Evolutionary conservation across 2,888 invertebrate genomes (phyloP).

Genomic region (Drosophila falleni): DNA sequence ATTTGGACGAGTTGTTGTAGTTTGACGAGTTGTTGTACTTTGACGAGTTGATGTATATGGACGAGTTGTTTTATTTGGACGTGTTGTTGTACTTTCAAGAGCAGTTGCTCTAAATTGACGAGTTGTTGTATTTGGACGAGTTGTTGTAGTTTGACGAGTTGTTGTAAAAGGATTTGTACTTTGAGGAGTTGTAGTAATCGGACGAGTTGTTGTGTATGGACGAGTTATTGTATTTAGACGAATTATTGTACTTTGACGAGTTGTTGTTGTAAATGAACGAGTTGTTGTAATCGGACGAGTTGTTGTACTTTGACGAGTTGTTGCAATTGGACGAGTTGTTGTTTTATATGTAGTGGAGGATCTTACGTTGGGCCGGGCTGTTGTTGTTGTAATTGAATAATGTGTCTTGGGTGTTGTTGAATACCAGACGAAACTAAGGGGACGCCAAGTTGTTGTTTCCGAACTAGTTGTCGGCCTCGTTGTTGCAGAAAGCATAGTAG

Average conservation of each 20-base stretch:
- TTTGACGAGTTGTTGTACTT: slow-evolving; percentile 16
- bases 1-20: slow-evolving; percentile 2
- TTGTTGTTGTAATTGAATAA: slow-evolving; percentile 10
- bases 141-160: slow-evolving; percentile 9
- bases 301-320: slow-evolving; percentile 16
- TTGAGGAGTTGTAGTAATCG: neutral
- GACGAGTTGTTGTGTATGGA: slow-evolving; percentile 15
- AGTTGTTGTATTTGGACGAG: neutral
- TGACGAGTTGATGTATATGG: slow-evolving; percentile 9
- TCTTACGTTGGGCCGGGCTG: slow-evolving; percentile 7
- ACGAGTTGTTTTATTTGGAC: slow-evolving; percentile 17
- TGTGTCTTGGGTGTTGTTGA: neutral
- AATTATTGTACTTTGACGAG: slow-evolving; percentile 18
- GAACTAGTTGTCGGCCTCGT: slow-evolving; percentile 15
- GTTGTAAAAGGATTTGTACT: slow-evolving; percentile 19
- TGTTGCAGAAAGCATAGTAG: slow-evolving; percentile 13
- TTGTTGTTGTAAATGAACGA: neutral
- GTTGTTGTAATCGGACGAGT: neutral
- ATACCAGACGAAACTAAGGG: neutral
- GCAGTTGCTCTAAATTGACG: neutral
- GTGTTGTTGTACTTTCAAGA: slow-evolving; percentile 10
- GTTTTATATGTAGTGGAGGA: slow-evolving; percentile 5
- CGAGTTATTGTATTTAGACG: slow-evolving; percentile 29
- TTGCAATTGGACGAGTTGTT: neutral
- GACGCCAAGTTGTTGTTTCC: slow-evolving; percentile 6